A percentile compares a stretch with the other conserved stretches of the same genome.
Evolutionary conservation across 2,113 vertebrate species (phyloP).

Genomic region (Puffinus mauretanicus): DNA sequence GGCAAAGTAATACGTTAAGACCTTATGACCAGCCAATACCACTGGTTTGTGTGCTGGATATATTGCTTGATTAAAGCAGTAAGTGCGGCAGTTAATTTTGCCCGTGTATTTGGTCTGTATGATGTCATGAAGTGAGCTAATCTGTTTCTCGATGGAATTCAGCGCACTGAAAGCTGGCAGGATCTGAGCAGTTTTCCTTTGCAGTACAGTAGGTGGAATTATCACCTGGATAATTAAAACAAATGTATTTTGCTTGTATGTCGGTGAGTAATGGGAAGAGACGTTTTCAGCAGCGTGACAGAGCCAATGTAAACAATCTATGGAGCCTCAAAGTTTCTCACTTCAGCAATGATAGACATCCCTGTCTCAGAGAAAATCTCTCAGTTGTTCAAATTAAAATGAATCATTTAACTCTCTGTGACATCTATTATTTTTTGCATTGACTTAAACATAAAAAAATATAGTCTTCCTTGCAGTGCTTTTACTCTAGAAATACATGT

Average conservation of each 20-base stretch:
- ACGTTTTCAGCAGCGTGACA: fast-evolving
- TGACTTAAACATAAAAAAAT: background rate
- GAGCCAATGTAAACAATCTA: background rate
- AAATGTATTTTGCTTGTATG: background rate
- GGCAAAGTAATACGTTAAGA: background rate
- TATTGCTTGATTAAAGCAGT: background rate
- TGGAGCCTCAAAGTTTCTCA: background rate
- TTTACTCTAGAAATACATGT: background rate
- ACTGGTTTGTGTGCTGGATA: background rate
- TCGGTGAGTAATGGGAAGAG: background rate
- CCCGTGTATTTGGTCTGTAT: background rate
- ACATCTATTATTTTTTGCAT: background rate
- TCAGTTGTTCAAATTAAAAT: background rate
- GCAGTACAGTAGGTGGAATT: background rate
- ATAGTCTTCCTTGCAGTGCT: background rate
- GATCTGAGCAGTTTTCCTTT: background rate
- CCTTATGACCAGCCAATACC: background rate
- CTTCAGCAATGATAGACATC: background rate
- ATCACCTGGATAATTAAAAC: background rate
- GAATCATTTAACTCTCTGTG: background rate
- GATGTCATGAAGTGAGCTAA: background rate
- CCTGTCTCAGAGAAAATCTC: background rate
- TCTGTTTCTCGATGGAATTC: background rate
- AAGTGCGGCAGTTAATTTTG: background rate
- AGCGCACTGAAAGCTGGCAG: background rate